Conservation (phyloP, 2,797 vertebrate genomes). For the Rhinophrynus dorsalis region DNA sequence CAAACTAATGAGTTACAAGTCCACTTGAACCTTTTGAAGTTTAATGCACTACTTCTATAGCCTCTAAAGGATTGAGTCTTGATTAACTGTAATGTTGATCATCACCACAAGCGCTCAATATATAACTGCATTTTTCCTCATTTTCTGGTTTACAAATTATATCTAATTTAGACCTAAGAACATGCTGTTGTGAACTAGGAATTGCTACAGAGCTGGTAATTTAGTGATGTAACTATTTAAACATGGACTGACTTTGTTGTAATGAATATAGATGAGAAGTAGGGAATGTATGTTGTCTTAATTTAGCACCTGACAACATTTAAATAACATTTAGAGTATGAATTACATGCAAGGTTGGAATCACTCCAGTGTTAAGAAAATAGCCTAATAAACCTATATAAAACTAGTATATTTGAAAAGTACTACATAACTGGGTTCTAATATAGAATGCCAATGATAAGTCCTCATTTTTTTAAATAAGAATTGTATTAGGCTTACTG, state of each 20-base stretch:
- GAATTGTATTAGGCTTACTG: constrained; percentile 10
- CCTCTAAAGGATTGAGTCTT: neutral
- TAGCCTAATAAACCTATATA: constrained; percentile 6
- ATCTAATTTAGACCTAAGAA: constrained; percentile 25
- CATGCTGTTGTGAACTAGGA: constrained; percentile 15
- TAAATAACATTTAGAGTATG: constrained; percentile 46
- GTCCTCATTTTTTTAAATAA: constrained; percentile 6
- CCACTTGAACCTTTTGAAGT: too few species aligned
- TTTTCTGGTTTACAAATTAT: constrained; percentile 9
- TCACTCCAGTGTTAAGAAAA: constrained; percentile 19
- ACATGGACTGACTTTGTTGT: constrained; percentile 17
- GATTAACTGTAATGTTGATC: neutral
- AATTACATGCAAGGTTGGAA: constrained; percentile 47
- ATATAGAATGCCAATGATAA: constrained; percentile 19
- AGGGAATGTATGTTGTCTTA: constrained; percentile 44
- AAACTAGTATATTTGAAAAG: constrained; percentile 28
- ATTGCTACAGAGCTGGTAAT: constrained; percentile 18
- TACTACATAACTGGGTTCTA: constrained; percentile 30
- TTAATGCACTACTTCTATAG: too few species aligned
- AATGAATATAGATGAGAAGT: constrained; percentile 46
- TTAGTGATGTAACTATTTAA: constrained; percentile 37
- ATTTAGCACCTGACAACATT: constrained; percentile 48
- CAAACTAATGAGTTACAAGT: too few species aligned
- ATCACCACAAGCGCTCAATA: neutral
- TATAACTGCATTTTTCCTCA: constrained; percentile 4